Percentiles rank a stretch among this genome's conserved stretches.
These are phyloP conservation scores for Drosophila orena DNA, from an alignment of 1,140 invertebrate genomes.

Conservation along the genomic window DNA sequence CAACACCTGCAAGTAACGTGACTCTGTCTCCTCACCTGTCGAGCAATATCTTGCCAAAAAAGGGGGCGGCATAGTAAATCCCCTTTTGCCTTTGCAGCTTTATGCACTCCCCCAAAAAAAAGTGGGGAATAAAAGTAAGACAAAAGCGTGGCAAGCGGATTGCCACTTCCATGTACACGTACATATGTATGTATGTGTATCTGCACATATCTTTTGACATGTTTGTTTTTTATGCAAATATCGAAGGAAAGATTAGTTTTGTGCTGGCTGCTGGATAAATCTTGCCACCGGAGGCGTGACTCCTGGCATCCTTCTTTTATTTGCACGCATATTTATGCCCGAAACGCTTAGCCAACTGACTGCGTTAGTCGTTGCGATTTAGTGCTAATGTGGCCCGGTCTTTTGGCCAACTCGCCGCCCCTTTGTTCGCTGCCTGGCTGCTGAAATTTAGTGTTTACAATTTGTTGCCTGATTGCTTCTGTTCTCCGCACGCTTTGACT, in stretches of 20 bases:
- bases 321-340: slow-evolving; percentile 68
- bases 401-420: slow-evolving; percentile 1
- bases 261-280: slow-evolving; percentile 49
- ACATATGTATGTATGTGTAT: not conserved
- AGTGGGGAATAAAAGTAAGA: slow-evolving; percentile 15
- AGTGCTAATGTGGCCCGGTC: slow-evolving; percentile 71
- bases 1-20: slow-evolving; percentile 83
- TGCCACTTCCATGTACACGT: not conserved
- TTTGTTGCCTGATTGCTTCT: slow-evolving; percentile 79
- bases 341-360: slow-evolving; percentile 81
- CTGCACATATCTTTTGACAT: slow-evolving; percentile 66
- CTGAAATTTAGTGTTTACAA: slow-evolving; percentile 79
- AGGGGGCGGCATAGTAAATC: slow-evolving; percentile 65
- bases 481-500: slow-evolving; percentile 61
- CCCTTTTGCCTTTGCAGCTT: slow-evolving; percentile 62
- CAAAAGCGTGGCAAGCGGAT: slow-evolving; percentile 23
- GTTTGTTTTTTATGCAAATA: slow-evolving; percentile 79
- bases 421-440: slow-evolving; percentile 18
- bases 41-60: slow-evolving; percentile 45
- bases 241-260: slow-evolving; percentile 79
- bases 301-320: slow-evolving; percentile 12
- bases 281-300: slow-evolving; percentile 36
- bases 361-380: slow-evolving; percentile 76
- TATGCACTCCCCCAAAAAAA: slow-evolving; percentile 48
- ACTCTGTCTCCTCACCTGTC: slow-evolving; percentile 62